These are phyloP conservation scores for Tetragonula carbonaria DNA, from an alignment of 2,888 invertebrate genomes.

Conservation along the genomic window DNA sequence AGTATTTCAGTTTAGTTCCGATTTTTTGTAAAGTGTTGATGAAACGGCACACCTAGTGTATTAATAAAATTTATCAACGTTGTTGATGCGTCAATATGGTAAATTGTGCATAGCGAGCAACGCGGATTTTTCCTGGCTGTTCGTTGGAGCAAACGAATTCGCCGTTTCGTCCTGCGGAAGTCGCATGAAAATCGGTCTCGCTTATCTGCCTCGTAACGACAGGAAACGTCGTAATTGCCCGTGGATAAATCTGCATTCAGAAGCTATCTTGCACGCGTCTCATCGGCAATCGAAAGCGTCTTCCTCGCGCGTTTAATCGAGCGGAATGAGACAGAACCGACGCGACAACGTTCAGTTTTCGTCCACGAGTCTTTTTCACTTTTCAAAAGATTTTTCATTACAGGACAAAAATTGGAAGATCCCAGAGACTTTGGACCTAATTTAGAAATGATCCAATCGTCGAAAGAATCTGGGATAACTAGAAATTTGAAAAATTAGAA, in stretches of 20 bases:
- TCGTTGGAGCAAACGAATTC: slow-evolving; percentile 38
- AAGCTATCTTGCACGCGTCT: slow-evolving; percentile 60
- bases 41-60: neutral
- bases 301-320: slow-evolving; percentile 69
- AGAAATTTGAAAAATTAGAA: neutral
- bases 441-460: too few relatives aligned
- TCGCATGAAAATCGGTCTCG: slow-evolving; percentile 81
- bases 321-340: slow-evolving; percentile 67
- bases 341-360: slow-evolving; percentile 26
- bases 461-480: too few relatives aligned
- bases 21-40: neutral
- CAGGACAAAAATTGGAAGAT: too few relatives aligned
- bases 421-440: too few relatives aligned
- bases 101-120: slow-evolving; percentile 36
- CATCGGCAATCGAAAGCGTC: slow-evolving; percentile 63
- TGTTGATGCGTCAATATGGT: slow-evolving; percentile 1
- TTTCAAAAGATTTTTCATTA: too few relatives aligned
- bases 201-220: slow-evolving; percentile 81
- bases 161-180: slow-evolving; percentile 72
- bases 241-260: slow-evolving; percentile 38
- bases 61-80: neutral
- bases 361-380: too few relatives aligned
- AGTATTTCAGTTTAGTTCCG: too few relatives aligned
- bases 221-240: slow-evolving; percentile 80
- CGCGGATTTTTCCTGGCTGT: slow-evolving; percentile 43